Conservation (phyloP, 2,797 vertebrate genomes). For the Siniperca undulata region DNA sequence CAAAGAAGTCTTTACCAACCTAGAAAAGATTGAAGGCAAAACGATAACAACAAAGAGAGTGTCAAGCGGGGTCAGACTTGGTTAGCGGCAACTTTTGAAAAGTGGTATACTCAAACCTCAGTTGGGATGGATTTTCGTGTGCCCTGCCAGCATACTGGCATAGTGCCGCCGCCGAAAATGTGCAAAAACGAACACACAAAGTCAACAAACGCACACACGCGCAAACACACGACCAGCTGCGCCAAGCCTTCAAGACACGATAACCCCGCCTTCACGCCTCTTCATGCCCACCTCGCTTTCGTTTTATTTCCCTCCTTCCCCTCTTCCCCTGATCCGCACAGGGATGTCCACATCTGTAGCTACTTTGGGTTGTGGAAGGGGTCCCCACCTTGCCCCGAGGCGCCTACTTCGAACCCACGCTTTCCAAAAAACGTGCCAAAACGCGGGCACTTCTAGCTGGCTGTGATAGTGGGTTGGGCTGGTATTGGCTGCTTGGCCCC, state of each 20-base stretch:
- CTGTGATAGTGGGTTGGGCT: slow-evolving; percentile 78
- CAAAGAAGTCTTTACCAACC: slow-evolving; percentile 98
- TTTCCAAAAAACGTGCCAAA: slow-evolving; percentile 85
- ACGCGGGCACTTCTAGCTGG: slow-evolving; percentile 73
- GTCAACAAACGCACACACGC: slow-evolving; percentile 76
- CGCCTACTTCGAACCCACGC: slow-evolving; percentile 84
- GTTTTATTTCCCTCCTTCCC: slow-evolving; percentile 74
- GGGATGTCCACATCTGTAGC: slow-evolving; percentile 86
- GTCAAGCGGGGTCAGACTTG: slow-evolving; percentile 85
- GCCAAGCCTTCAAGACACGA: slow-evolving; percentile 87
- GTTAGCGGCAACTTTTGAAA: slow-evolving; percentile 87
- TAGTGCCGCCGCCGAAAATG: slow-evolving; percentile 80
- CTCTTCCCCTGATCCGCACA: slow-evolving; percentile 75
- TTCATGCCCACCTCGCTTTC: slow-evolving; percentile 81
- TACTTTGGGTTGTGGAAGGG: slow-evolving; percentile 82
- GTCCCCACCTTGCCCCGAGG: slow-evolving; percentile 84
- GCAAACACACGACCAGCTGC: slow-evolving; percentile 84
- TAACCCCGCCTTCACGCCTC: slow-evolving; percentile 86
- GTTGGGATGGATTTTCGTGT: slow-evolving; percentile 80
- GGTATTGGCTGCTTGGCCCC: slow-evolving; percentile 83
- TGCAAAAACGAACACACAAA: slow-evolving; percentile 80
- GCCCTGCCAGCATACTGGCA: slow-evolving; percentile 84
- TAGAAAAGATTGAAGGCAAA: slow-evolving; percentile 83
- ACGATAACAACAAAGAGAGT: slow-evolving; percentile 79
- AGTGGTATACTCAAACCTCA: slow-evolving; percentile 81